phyloP scores from a whole-genome alignment of 2,113 vertebrate genomes.

The Vimba vimba region DNA sequence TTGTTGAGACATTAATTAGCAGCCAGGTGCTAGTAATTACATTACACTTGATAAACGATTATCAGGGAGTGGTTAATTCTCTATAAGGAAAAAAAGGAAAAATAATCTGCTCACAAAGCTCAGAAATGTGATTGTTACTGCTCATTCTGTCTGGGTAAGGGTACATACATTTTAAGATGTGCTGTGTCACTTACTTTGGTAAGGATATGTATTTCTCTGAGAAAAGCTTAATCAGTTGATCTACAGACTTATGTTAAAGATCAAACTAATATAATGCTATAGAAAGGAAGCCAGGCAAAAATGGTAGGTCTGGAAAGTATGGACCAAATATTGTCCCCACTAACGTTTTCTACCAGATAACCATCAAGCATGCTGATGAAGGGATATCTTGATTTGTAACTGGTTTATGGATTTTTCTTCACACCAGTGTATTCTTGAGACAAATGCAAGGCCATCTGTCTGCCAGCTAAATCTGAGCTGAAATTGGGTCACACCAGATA shows the following conservation, averaged over 20 bases:
- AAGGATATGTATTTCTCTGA: not conserved
- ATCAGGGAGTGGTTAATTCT: too few species aligned
- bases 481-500: not conserved
- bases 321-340: not conserved
- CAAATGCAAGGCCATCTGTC: not conserved
- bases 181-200: not conserved
- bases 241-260: not conserved
- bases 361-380: not conserved
- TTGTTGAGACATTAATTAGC: not conserved
- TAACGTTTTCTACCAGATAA: not conserved
- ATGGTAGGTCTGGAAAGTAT: not conserved
- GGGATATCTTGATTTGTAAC: not conserved
- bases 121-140: not conserved
- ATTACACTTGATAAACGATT: too few species aligned
- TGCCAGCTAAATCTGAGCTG: not conserved
- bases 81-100: too few species aligned
- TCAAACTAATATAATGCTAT: not conserved
- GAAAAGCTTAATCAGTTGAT: not conserved
- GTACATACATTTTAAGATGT: not conserved
- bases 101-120: not conserved
- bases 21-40: not conserved
- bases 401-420: not conserved
- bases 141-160: not conserved
- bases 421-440: conserved; percentile 3
- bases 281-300: not conserved